These are phyloP conservation scores for Oryzias dopingdopingensis DNA, from an alignment of 2,797 vertebrate species.

Conservation along the genomic window DNA sequence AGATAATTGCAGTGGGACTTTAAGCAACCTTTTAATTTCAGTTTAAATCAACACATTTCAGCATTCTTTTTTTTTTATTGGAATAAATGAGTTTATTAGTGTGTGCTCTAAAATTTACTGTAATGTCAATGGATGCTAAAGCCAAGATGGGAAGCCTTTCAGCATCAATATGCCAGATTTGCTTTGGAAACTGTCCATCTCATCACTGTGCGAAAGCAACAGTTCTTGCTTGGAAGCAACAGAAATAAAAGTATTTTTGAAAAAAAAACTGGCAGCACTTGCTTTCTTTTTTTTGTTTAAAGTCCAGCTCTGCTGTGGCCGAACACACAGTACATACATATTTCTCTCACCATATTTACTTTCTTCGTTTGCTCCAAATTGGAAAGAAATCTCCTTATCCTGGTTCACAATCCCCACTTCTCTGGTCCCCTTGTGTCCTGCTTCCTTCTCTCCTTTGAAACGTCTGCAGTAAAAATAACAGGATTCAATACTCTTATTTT, in stretches of 20 bases:
- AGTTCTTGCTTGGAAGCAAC: constrained; percentile 17
- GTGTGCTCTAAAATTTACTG: too few species aligned
- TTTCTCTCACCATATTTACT: constrained; percentile 41
- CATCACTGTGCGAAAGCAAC: constrained; percentile 5
- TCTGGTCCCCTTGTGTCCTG: constrained; percentile 56
- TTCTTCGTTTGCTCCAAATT: constrained; percentile 58
- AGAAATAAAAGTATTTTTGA: constrained; percentile 19
- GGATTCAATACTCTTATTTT: constrained; percentile 2
- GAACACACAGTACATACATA: not conserved
- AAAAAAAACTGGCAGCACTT: constrained; percentile 15
- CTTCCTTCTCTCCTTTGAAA: constrained; percentile 69
- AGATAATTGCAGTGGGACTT: too few species aligned
- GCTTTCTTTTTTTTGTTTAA: constrained; percentile 3
- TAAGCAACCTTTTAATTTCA: too few species aligned
- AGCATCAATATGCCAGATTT: too few species aligned
- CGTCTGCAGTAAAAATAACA: constrained; percentile 45
- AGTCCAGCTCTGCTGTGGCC: not conserved
- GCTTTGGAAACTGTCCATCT: too few species aligned
- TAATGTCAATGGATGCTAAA: too few species aligned
- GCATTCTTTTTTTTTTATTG: too few species aligned
- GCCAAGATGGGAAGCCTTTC: too few species aligned
- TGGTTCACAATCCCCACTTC: constrained; percentile 70
- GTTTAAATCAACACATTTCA: too few species aligned
- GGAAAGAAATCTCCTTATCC: constrained; percentile 73
- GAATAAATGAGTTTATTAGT: too few species aligned